Conservation (phyloP, 2,113 vertebrate genomes). For the Spermophilus dauricus region DNA sequence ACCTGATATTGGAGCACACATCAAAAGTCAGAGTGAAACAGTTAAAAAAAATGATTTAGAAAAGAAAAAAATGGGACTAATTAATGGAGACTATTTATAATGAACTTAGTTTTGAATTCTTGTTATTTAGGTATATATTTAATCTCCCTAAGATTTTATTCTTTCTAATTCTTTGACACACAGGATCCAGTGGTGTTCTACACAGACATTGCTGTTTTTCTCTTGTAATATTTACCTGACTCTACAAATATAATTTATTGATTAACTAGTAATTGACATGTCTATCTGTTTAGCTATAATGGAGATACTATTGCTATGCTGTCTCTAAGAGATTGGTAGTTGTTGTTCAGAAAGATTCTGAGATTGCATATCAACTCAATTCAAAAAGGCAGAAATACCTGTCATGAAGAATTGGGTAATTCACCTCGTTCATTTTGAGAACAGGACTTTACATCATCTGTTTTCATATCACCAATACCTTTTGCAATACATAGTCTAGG, state of each 20-base stretch:
- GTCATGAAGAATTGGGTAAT: neutral
- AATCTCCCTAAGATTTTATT: neutral
- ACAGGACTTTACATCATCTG: neutral
- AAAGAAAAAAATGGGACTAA: constrained; percentile 15
- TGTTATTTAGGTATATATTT: neutral
- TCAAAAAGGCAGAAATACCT: neutral
- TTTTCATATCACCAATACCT: neutral
- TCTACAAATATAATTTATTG: neutral
- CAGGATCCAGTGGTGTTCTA: neutral
- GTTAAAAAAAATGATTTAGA: neutral
- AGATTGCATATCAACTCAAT: neutral
- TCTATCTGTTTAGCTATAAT: neutral
- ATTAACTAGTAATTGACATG: neutral
- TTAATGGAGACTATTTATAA: neutral
- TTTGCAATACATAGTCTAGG: neutral
- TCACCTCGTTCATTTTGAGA: neutral
- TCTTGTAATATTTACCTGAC: neutral
- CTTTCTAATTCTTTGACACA: constrained; percentile 35
- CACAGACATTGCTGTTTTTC: neutral
- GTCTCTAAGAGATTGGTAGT: neutral
- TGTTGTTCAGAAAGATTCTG: constrained; percentile 25
- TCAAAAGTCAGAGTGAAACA: neutral
- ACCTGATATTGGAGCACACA: neutral
- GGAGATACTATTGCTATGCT: neutral
- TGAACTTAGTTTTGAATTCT: neutral